phyloP scores from a whole-genome alignment of 1,140 invertebrate genomes.

The honey bee (Apis mellifera) region DNA sequence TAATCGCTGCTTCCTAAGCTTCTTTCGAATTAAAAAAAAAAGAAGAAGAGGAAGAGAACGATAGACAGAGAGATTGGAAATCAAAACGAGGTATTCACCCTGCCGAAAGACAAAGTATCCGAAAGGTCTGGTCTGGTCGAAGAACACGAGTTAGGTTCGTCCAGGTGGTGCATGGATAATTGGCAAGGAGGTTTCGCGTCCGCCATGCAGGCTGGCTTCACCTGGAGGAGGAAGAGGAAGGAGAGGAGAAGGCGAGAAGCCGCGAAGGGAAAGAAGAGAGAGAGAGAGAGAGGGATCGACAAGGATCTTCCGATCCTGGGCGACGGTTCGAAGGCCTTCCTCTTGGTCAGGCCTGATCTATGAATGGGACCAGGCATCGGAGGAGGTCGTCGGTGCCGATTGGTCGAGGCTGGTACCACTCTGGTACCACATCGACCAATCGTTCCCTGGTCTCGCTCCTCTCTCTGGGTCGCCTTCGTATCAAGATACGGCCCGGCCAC shows the following conservation, averaged over 20 bases:
- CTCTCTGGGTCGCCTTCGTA: constrained; percentile 43
- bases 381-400: constrained; percentile 71
- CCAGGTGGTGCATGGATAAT: constrained; percentile 69
- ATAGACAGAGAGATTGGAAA: too few relatives aligned
- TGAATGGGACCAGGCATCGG: constrained; percentile 70
- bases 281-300: constrained; percentile 60
- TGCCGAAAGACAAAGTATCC: neutral
- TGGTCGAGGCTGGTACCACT: constrained; percentile 68
- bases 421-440: constrained; percentile 68
- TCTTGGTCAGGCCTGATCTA: constrained; percentile 66
- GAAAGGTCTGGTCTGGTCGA: neutral
- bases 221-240: constrained; percentile 4
- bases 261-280: constrained; percentile 1
- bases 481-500: constrained; percentile 44
- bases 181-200: constrained; percentile 58
- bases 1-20: too few relatives aligned
- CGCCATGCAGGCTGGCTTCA: constrained; percentile 53
- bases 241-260: constrained; percentile 15
- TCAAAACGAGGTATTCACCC: too few relatives aligned
- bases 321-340: constrained; percentile 59
- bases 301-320: constrained; percentile 70
- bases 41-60: too few relatives aligned
- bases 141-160: constrained; percentile 32
- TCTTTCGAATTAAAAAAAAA: too few relatives aligned
- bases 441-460: constrained; percentile 63